A percentile compares a stretch with the other conserved stretches of the same genome.
Evolutionary conservation across 53 echinoderm and acorn worm species (phyloP).

Genomic region (Temnopleurus reevesii): DNA sequence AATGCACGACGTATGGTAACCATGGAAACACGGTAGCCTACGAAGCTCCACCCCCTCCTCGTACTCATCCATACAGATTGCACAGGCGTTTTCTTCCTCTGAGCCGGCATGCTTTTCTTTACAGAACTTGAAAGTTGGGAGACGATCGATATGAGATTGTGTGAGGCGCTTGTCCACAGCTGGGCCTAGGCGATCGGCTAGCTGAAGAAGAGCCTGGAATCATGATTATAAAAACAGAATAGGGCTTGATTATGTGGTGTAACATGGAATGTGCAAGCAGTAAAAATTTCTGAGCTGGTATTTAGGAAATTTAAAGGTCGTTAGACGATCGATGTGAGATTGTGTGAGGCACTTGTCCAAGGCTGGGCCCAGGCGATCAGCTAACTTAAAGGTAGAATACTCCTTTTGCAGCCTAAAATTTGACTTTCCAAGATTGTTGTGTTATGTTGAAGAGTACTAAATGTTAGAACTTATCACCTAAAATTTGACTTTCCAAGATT

Average conservation of each 20-base stretch:
- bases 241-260: too few species aligned
- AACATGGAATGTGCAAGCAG: too few species aligned
- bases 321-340: constrained; percentile 66
- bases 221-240: neutral
- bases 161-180: constrained; percentile 78
- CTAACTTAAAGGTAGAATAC: too few species aligned
- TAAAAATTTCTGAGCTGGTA: neutral
- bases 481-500: too few species aligned
- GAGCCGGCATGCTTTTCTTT: neutral
- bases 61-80: constrained; percentile 94
- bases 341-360: constrained; percentile 68
- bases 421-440: too few species aligned
- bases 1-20: constrained; percentile 82
- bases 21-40: constrained; percentile 91
- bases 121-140: constrained; percentile 79
- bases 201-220: constrained; percentile 73
- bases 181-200: constrained; percentile 78
- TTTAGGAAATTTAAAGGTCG: constrained; percentile 66
- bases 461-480: too few species aligned
- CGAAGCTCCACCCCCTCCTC: constrained; percentile 74
- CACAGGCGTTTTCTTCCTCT: constrained; percentile 66
- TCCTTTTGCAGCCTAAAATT: too few species aligned
- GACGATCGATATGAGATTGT: constrained; percentile 66
- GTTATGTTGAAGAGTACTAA: too few species aligned
- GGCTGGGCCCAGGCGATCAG: constrained; percentile 70